Evolutionary conservation across 2,113 vertebrate species (phyloP).

Genomic region (Sphaerodactylus townsendi): DNA sequence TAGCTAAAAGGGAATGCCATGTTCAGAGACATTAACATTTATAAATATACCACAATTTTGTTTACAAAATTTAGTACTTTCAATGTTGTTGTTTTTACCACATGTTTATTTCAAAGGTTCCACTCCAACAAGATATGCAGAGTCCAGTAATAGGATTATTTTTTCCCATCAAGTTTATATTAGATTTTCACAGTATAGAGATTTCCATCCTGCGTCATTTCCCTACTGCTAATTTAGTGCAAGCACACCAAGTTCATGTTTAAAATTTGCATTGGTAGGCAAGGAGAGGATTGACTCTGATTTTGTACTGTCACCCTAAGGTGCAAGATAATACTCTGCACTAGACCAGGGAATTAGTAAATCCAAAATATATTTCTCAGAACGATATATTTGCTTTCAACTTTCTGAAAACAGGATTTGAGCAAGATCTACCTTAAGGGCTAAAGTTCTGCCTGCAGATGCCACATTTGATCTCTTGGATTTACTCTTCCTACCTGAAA

Average conservation of each 20-base stretch:
- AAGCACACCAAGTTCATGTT: background rate
- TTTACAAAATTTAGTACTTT: background rate
- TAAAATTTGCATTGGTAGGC: slow-evolving; percentile 41
- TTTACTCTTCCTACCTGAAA: slow-evolving; percentile 24
- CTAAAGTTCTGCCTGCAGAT: background rate
- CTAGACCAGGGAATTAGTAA: slow-evolving; percentile 38
- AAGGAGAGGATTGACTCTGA: slow-evolving; percentile 35
- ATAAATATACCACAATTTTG: background rate
- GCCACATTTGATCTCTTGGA: slow-evolving; percentile 25
- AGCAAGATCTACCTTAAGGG: slow-evolving; percentile 5
- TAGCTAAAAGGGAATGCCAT: too few species aligned
- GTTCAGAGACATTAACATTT: background rate
- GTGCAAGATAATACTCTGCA: slow-evolving; percentile 13
- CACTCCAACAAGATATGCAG: background rate
- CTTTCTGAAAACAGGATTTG: slow-evolving; percentile 28
- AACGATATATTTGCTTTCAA: slow-evolving; percentile 33
- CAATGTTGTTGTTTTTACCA: background rate
- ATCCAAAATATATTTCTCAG: slow-evolving; percentile 42
- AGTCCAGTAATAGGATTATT: slow-evolving; percentile 9
- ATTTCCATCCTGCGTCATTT: slow-evolving; percentile 30
- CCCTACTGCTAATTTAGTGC: slow-evolving; percentile 48
- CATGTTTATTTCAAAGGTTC: background rate
- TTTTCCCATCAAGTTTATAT: slow-evolving; percentile 19
- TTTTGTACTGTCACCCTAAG: slow-evolving; percentile 36
- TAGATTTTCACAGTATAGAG: slow-evolving; percentile 34